Conservation (phyloP, 2,797 vertebrate genomes). For the Manis crassicaudata region DNA sequence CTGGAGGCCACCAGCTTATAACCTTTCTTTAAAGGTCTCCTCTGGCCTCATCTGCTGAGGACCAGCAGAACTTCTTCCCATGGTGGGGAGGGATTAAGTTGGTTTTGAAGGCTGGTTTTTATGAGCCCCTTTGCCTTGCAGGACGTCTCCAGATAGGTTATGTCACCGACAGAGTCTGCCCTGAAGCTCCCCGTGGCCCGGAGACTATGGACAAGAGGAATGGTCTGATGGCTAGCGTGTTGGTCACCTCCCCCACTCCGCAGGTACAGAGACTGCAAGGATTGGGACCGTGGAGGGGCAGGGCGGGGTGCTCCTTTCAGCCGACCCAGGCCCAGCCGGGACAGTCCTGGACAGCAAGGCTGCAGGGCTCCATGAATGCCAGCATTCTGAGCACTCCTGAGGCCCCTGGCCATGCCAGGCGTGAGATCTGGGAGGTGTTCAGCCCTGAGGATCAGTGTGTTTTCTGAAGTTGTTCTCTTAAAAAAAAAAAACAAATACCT, state of each 20-base stretch:
- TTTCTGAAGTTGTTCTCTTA: constrained; percentile 63
- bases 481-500: constrained; percentile 67
- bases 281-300: background rate
- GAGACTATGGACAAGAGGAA: constrained; percentile 98
- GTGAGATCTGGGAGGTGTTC: constrained; percentile 65
- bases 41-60: background rate
- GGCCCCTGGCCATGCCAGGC: background rate
- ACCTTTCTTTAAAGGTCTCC: background rate
- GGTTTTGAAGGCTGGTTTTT: constrained; percentile 30
- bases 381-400: constrained; percentile 44
- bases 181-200: constrained; percentile 83
- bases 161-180: constrained; percentile 87
- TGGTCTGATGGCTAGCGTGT: constrained; percentile 94
- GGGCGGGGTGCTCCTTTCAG: background rate
- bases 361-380: constrained; percentile 24
- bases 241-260: constrained; percentile 94
- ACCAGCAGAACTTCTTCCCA: background rate
- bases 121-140: constrained; percentile 80
- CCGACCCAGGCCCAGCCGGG: constrained; percentile 32
- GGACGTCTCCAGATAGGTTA: constrained; percentile 88
- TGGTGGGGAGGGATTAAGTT: background rate
- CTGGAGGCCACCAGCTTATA: background rate
- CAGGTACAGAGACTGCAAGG: constrained; percentile 87
- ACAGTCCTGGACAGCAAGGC: background rate
- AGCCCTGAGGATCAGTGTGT: constrained; percentile 53